phyloP scores from a whole-genome alignment of 2,797 vertebrate species.

The Sebastes ruberrimus region DNA sequence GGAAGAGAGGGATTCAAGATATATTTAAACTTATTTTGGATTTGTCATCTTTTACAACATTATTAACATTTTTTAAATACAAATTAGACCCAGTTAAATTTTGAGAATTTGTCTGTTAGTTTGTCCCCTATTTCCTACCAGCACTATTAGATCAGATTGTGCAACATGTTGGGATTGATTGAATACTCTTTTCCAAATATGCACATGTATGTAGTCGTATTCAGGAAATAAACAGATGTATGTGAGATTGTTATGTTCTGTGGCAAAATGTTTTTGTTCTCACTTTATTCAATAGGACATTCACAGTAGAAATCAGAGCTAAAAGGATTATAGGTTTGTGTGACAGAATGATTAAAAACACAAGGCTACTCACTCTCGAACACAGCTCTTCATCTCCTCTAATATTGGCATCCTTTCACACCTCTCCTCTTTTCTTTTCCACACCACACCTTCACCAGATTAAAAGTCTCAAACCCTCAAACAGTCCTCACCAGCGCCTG shows the following conservation, averaged over 20 bases:
- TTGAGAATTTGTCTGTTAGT: not conserved
- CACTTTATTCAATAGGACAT: not conserved
- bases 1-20: not conserved
- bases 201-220: too few species aligned
- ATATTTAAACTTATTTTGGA: not conserved
- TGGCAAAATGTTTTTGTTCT: not conserved
- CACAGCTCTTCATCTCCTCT: conserved; percentile 12
- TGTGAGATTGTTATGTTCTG: not conserved
- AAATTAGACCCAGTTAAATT: not conserved
- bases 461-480: conserved; percentile 58
- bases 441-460: conserved; percentile 48
- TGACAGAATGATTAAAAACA: conserved; percentile 32
- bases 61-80: not conserved
- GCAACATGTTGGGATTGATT: not conserved
- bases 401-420: conserved; percentile 23
- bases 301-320: not conserved
- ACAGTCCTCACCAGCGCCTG: conserved; percentile 37
- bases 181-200: not conserved
- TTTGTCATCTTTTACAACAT: not conserved
- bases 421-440: conserved; percentile 32
- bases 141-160: not conserved
- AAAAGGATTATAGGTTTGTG: not conserved
- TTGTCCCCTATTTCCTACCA: not conserved
- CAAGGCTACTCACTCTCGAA: not conserved
- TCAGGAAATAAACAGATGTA: not conserved